phyloP scores from a whole-genome alignment of 2,797 vertebrate species.

The Mycteria americana region DNA sequence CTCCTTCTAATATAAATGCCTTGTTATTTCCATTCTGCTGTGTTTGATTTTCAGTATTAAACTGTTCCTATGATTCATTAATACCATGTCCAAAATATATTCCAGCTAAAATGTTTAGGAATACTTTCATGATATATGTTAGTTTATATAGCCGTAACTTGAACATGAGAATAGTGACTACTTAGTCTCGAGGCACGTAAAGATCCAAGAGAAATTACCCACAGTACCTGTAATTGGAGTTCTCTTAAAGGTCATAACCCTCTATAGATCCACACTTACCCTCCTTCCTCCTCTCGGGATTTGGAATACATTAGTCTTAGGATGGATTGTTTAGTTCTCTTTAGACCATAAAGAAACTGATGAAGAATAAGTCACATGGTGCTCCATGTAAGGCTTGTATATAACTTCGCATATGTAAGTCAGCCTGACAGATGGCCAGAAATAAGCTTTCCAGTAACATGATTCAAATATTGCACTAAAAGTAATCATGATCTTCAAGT shows the following conservation, averaged over 20 bases:
- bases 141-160: background rate
- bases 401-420: background rate
- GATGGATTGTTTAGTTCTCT: slow-evolving; percentile 48
- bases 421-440: background rate
- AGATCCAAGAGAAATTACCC: slow-evolving; percentile 59
- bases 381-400: background rate
- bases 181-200: slow-evolving; percentile 7
- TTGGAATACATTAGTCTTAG: slow-evolving; percentile 57
- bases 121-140: background rate
- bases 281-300: slow-evolving; percentile 27
- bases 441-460: background rate
- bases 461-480: background rate
- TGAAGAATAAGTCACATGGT: slow-evolving; percentile 9
- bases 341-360: slow-evolving; percentile 50
- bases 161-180: slow-evolving; percentile 3
- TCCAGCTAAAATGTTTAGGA: slow-evolving; percentile 11
- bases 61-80: slow-evolving; percentile 8
- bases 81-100: background rate
- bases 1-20: background rate
- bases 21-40: background rate
- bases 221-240: slow-evolving; percentile 57
- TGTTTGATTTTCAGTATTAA: slow-evolving; percentile 23
- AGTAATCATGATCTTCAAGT: background rate
- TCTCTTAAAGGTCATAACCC: slow-evolving; percentile 60
- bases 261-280: slow-evolving; percentile 54